Base-by-base conservation (phyloP, 1,140 invertebrate genomes). In the Octopus bimaculoides region DNA sequence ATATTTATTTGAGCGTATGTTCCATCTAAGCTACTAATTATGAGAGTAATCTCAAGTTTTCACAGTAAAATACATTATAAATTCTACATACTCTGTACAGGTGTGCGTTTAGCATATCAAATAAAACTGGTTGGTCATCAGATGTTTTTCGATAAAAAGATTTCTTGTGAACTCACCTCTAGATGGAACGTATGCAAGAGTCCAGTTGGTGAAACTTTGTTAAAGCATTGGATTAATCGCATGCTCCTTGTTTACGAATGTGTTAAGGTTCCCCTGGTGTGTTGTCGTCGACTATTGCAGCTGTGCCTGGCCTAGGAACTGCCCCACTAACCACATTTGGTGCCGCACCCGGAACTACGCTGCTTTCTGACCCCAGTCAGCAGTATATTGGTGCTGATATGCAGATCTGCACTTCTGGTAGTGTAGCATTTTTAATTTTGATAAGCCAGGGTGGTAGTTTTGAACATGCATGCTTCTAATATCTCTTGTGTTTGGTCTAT, bases 201-300 rank as follows among this genome's bases (percentile, higher is more conserved):
- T 71, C 14, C 5, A 20, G 9, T 71, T 71, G 66, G 66, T 71
- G 66, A 69, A 69, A 69, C 5, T 12, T 71, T 71, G 17, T 14
- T 71, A 9, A 71, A 71, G 66, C 66, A 5, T 71, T 71, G 66
- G 66, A 82, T 79, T 82, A 82, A 82, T 79, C 78, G 78, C 74
- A 80, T 77, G 78, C n/a, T 71, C 78, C 78, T 79, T 80, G 76
- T 82, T 82, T 82, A 74, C 61, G 77, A 78, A 77, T 77, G 61
- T 79, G 74, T 82, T 54, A 92, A 92, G 94, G 94, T 88, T 93
- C 93, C 84, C 94, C 94, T 73, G 94, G 94, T 85, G 95, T 96
- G 75, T 91, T 97, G 88, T 93, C 94, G 77, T 95, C 94, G 78
- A 95, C 96, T 71, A 96, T 96, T 88, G 81, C 83, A 52, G 92